Evolutionary conservation across 1,140 invertebrate genomes (phyloP), one percentile per base, ranked within the genome.

Genomic region (Acromyrmex heyeri): DNA sequence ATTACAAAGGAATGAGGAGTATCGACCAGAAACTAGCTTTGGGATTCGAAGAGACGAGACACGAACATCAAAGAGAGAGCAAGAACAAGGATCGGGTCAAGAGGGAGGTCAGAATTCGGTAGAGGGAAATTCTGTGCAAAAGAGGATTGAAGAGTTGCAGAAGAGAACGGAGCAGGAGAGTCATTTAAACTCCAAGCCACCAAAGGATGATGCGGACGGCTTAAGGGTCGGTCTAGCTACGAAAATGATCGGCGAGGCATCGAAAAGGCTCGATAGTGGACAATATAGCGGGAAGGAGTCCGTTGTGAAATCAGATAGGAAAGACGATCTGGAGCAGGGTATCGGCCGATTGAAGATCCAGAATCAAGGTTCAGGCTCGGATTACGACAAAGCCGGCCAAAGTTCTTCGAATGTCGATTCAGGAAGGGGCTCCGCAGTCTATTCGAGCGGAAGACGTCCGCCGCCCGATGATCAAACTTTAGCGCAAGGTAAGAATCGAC

Each of bases 391-490:
- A 93, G 96, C 96, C 62, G 96, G 97, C 50, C 97, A 97, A 87
- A 95, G 95, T 83, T 97, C 97, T 0, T 97, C 97, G 1, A 97
- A 97, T 91, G 96, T 97, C 18, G 97, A 97, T 94, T 97, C 97
- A 4, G 97, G 97, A 16, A 96, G 97, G 91, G 97, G 97, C 24
- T 97, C 97, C 90, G 97, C 97, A 16, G 97, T 97, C 64, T 97
- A 97, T 93, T 97, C 97, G 16, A 97, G 97, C 91, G 97, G 97
- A 2, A 94, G 97, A 82, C 92, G 96, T 90, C 96, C 96, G 2
- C 92, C 93, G 16, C 93, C 93, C 0, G 93, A 95, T 34, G 93
- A 94, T 81, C 87, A 85, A 79, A 90, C 75, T 77, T 87, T 69
- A 75, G 79, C 82, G 2, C 89, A 90, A 91, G 87, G 90, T 91